Conservation (phyloP, 2,113 vertebrate species). For the Pithys albifrons region DNA sequence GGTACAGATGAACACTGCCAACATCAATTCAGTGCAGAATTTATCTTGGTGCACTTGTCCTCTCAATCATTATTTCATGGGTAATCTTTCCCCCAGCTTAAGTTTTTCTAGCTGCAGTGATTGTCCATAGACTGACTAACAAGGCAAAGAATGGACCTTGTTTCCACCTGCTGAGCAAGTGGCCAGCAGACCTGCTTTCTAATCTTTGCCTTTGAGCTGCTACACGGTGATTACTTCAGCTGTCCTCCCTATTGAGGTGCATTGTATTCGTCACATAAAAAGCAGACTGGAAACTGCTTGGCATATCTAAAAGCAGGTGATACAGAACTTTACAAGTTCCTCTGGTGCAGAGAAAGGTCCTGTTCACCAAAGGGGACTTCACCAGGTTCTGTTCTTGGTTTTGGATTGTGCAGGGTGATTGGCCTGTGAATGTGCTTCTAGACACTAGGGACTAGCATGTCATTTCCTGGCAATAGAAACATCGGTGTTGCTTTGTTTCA, state of each 20-base stretch:
- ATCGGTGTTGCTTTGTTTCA: neutral
- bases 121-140: slow-evolving; percentile 1
- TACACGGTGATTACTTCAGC: neutral
- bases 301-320: neutral
- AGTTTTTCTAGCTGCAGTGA: slow-evolving; percentile 4
- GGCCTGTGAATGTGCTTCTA: neutral
- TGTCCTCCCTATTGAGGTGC: neutral
- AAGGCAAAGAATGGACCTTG: neutral
- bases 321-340: neutral
- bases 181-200: neutral
- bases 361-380: neutral
- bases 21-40: neutral
- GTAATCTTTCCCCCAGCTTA: neutral
- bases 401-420: neutral
- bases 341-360: neutral
- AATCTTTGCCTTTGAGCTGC: neutral
- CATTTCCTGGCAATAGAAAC: neutral
- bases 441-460: neutral
- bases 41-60: neutral
- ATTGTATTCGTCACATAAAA: neutral
- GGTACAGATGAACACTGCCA: neutral
- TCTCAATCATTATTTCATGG: neutral
- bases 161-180: neutral
- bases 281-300: neutral
- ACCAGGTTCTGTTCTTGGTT: neutral